phyloP scores from a whole-genome alignment of 2,797 vertebrate species.

The Bovichtus variegatus region DNA sequence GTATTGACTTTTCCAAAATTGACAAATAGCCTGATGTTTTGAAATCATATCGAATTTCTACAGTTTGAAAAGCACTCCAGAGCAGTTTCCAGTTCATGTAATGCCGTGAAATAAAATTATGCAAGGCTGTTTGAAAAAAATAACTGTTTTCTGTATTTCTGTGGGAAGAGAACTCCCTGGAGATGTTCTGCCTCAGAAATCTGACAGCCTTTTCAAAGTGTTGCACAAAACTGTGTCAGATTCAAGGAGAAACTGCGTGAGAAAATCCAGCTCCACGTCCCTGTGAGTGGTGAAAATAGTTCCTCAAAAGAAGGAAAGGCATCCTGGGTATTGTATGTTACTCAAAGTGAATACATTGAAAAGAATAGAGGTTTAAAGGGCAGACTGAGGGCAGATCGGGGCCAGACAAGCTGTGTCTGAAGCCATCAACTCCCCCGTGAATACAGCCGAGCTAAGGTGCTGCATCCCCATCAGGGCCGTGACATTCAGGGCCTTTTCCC shows the following conservation, averaged over 20 bases:
- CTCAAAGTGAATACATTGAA: conserved; percentile 66
- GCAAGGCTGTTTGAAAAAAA: conserved; percentile 41
- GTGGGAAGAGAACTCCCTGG: conserved; percentile 59
- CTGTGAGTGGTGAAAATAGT: conserved; percentile 62
- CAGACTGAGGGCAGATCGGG: conserved; percentile 58
- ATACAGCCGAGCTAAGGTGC: conserved; percentile 45
- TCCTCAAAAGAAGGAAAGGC: conserved; percentile 55
- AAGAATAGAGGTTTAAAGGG: conserved; percentile 73
- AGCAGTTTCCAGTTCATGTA: conserved; percentile 44
- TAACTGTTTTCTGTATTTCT: conserved; percentile 43
- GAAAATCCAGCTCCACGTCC: conserved; percentile 47
- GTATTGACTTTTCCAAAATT: conserved; percentile 30
- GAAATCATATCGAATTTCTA: conserved; percentile 59
- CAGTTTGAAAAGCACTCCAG: conserved; percentile 47
- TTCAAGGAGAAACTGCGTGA: conserved; percentile 54
- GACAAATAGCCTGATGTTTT: conserved; percentile 52
- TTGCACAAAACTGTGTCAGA: conserved; percentile 69
- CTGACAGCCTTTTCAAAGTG: conserved; percentile 67
- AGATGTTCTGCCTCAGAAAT: conserved; percentile 63
- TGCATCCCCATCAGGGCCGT: conserved; percentile 60
- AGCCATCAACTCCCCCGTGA: conserved; percentile 62
- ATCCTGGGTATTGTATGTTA: conserved; percentile 62
- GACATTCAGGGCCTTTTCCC: conserved; percentile 71
- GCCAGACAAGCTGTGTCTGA: conserved; percentile 56
- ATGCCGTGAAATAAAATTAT: conserved; percentile 62